Evolutionary conservation across 2,888 invertebrate species (phyloP).

Genomic region (Agonopterix heracliana): DNA sequence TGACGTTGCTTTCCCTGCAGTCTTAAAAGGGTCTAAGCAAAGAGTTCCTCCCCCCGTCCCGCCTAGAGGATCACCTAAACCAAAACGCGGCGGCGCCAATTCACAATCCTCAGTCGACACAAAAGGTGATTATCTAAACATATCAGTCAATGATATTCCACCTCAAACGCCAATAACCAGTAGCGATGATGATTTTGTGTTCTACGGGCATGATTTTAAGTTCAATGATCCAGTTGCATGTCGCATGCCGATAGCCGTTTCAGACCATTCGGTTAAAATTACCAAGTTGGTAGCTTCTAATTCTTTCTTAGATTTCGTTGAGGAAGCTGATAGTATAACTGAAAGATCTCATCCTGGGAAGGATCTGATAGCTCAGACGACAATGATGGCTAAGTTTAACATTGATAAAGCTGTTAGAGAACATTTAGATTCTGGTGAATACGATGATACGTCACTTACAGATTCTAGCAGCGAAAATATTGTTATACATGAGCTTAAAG

Average conservation of each 20-base stretch:
- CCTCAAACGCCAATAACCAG: conserved; percentile 57
- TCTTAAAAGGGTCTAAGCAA: conserved; percentile 84
- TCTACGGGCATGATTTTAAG: conserved; percentile 67
- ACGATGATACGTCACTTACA: conserved; percentile 58
- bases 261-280: conserved; percentile 53
- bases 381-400: conserved; percentile 68
- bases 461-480: conserved; percentile 65
- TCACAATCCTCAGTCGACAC: conserved; percentile 59
- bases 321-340: conserved; percentile 57
- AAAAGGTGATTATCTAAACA: conserved; percentile 70
- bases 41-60: conserved; percentile 93
- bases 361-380: conserved; percentile 55
- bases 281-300: conserved; percentile 56
- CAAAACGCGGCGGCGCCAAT: conserved; percentile 70
- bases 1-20: conserved; percentile 81
- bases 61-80: conserved; percentile 86
- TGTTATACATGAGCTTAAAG: conserved; percentile 38
- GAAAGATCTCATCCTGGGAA: conserved; percentile 50
- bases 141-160: conserved; percentile 58
- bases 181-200: conserved; percentile 64
- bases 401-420: conserved; percentile 53
- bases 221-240: conserved; percentile 60
- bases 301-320: conserved; percentile 54
- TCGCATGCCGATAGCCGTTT: conserved; percentile 50
- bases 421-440: conserved; percentile 60